Percentiles rank a stretch among this genome's conserved stretches.
These are phyloP conservation scores for Phocoena phocoena DNA, from an alignment of 2,113 vertebrate species.

Conservation along the genomic window DNA sequence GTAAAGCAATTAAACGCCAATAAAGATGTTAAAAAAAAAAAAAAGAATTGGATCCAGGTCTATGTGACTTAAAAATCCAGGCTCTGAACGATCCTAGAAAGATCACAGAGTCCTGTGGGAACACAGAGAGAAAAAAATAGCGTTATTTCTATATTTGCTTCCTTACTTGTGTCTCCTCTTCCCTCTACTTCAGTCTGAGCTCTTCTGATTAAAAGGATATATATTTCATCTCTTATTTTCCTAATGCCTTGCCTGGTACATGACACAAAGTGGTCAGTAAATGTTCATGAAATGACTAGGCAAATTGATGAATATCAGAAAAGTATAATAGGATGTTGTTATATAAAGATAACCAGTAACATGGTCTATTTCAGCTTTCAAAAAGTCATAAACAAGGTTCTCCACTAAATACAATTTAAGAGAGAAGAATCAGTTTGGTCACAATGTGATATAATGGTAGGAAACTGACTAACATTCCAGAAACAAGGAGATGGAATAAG, in stretches of 20 bases:
- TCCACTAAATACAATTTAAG: not conserved
- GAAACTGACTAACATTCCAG: not conserved
- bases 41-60: not conserved
- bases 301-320: not conserved
- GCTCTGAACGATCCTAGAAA: not conserved
- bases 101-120: not conserved
- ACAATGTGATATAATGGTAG: not conserved
- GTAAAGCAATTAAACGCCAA: too few species aligned
- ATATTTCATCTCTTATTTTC: slow-evolving; percentile 7
- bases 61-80: slow-evolving; percentile 5
- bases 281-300: slow-evolving; percentile 8
- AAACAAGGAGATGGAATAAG: not conserved
- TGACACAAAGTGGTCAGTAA: not conserved
- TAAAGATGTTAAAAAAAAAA: too few species aligned
- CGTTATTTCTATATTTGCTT: not conserved
- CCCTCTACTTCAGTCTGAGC: not conserved
- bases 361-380: not conserved
- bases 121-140: not conserved
- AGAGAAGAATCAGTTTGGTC: not conserved
- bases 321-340: not conserved
- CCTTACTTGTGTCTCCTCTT: not conserved
- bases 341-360: not conserved
- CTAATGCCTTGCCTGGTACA: not conserved
- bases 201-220: slow-evolving; percentile 12
- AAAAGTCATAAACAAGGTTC: slow-evolving; percentile 18